A percentile compares a stretch with the other conserved stretches of the same genome.
phyloP scores from a whole-genome alignment of 2,113 vertebrate genomes.

The Tautogolabrus adspersus region DNA sequence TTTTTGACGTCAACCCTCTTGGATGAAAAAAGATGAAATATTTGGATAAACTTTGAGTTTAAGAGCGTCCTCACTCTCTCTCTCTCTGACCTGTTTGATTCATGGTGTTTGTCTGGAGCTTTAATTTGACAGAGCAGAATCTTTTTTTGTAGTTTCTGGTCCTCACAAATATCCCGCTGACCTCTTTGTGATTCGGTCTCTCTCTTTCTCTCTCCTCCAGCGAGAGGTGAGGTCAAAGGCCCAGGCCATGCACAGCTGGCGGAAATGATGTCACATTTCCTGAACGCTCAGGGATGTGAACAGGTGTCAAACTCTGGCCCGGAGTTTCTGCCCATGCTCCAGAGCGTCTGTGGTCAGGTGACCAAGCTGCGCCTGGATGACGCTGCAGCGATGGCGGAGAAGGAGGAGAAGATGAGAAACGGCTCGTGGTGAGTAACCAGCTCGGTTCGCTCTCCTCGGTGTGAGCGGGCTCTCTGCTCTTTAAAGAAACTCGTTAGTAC shows the following conservation, averaged over 20 bases:
- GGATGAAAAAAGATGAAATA: too few relatives aligned
- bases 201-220: not conserved
- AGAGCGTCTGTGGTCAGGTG: conserved; percentile 83
- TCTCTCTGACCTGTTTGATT: too few relatives aligned
- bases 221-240: not conserved
- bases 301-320: not conserved
- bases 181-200: not conserved
- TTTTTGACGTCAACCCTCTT: too few relatives aligned
- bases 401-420: conserved; percentile 31
- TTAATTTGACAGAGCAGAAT: too few relatives aligned
- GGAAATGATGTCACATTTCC: conserved; percentile 72
- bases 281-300: conserved; percentile 44
- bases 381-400: conserved; percentile 4
- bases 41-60: too few relatives aligned
- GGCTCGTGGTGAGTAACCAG: conserved; percentile 54
- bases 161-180: not conserved
- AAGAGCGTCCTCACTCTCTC: too few relatives aligned
- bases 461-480: too few relatives aligned
- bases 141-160: too few relatives aligned
- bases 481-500: too few relatives aligned
- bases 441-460: too few relatives aligned
- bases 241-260: conserved; percentile 49
- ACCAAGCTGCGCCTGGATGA: conserved; percentile 80
- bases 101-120: too few relatives aligned
- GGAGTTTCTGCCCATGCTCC: conserved; percentile 79